Conservation (phyloP, 2,113 vertebrate genomes). For the Morone saxatilis region DNA sequence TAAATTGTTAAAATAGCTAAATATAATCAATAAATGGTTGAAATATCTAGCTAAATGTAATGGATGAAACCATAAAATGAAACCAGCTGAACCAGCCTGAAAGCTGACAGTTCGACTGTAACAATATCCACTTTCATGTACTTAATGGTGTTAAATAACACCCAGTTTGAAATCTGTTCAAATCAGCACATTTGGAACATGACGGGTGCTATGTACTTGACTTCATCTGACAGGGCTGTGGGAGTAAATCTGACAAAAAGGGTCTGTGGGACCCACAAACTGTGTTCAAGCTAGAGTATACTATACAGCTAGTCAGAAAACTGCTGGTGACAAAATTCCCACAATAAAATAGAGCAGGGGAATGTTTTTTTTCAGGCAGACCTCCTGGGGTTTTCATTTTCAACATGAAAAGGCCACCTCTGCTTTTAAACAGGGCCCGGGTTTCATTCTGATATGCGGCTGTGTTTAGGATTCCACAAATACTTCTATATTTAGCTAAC, state of each 20-base stretch:
- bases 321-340: slow-evolving; percentile 17
- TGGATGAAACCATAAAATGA: too few species aligned
- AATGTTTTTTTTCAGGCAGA: slow-evolving; percentile 23
- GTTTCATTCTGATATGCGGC: slow-evolving; percentile 43
- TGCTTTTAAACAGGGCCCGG: slow-evolving; percentile 52
- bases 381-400: slow-evolving; percentile 56
- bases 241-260: background rate
- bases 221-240: background rate
- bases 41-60: too few species aligned
- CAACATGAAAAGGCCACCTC: slow-evolving; percentile 65
- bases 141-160: background rate
- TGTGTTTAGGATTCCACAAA: slow-evolving; percentile 43
- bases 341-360: slow-evolving; percentile 28
- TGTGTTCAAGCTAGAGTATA: background rate
- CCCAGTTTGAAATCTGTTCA: background rate
- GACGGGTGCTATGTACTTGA: background rate
- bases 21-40: too few species aligned
- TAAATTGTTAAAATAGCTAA: too few species aligned
- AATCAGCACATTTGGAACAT: background rate
- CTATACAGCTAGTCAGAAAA: slow-evolving; percentile 12
- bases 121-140: background rate
- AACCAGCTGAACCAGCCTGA: too few species aligned
- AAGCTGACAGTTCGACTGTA: too few species aligned
- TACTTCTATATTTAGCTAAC: slow-evolving; percentile 58
- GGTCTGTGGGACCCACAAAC: background rate